Percentiles rank a stretch among this genome's conserved stretches.
phyloP scores from a whole-genome alignment of 2,797 vertebrate species.

The Tenualosa thibaudeaui region DNA sequence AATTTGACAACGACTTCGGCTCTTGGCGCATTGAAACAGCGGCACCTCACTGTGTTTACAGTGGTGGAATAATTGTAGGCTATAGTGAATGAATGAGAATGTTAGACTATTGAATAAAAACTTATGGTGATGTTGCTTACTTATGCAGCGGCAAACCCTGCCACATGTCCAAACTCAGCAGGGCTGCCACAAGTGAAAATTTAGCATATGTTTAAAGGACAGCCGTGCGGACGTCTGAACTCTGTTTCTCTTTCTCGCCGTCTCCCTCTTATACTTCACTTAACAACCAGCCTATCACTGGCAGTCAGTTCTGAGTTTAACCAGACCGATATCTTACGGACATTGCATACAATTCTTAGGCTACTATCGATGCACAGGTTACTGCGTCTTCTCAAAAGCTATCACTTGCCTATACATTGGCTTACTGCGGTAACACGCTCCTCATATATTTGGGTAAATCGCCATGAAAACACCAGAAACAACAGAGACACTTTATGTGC shows the following conservation, averaged over 20 bases:
- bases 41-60: not conserved
- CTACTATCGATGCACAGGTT: not conserved
- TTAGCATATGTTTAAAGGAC: not conserved
- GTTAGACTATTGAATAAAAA: conserved; percentile 19
- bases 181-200: not conserved
- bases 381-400: not conserved
- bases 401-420: not conserved
- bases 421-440: not conserved
- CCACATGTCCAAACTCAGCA: not conserved
- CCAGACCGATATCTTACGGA: not conserved
- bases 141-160: not conserved
- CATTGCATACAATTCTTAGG: not conserved
- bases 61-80: not conserved
- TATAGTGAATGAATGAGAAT: not conserved
- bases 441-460: not conserved
- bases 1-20: not conserved
- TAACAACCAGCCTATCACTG: not conserved
- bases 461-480: not conserved
- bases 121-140: conserved; percentile 26
- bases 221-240: not conserved
- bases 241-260: not conserved
- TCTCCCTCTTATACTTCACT: not conserved
- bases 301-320: not conserved
- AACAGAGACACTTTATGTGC: not conserved
- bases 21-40: not conserved